Conservation (phyloP, 1,140 invertebrate genomes). For the Cyclargus thomasi region DNA sequence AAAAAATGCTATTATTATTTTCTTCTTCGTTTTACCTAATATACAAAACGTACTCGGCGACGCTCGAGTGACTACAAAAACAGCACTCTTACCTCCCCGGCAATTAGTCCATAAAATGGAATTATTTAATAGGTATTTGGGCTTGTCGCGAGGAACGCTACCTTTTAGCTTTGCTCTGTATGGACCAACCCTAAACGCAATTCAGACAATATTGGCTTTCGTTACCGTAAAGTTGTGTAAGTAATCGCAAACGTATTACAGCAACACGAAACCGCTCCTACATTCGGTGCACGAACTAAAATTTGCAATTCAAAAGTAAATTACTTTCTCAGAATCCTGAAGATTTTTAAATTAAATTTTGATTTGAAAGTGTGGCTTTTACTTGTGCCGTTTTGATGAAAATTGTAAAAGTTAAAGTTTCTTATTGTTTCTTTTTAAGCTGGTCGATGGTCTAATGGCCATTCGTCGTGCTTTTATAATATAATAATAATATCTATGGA, state of each 20-base stretch:
- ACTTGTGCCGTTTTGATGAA: neutral
- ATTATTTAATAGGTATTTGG: no score
- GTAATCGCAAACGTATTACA: neutral
- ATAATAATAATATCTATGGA: no score
- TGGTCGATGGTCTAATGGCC: no score
- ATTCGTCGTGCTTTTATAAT: no score
- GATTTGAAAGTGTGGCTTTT: neutral
- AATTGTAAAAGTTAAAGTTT: neutral
- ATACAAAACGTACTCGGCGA: no score
- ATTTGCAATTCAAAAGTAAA: conserved; percentile 1
- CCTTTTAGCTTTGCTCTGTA: no score
- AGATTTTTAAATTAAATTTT: neutral
- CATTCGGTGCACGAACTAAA: neutral
- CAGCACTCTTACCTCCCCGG: no score
- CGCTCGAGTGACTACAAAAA: no score
- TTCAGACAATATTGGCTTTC: conserved; percentile 7
- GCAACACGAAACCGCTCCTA: neutral
- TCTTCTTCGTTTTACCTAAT: no score
- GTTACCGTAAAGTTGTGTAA: neutral
- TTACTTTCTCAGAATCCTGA: neutral
- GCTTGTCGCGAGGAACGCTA: no score
- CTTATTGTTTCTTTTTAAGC: neutral
- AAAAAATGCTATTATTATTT: no score
- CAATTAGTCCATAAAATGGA: no score
- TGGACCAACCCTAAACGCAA: neutral